Evolutionary conservation across 2,888 invertebrate genomes (phyloP).

Genomic region (Drosophila melanocephala): DNA sequence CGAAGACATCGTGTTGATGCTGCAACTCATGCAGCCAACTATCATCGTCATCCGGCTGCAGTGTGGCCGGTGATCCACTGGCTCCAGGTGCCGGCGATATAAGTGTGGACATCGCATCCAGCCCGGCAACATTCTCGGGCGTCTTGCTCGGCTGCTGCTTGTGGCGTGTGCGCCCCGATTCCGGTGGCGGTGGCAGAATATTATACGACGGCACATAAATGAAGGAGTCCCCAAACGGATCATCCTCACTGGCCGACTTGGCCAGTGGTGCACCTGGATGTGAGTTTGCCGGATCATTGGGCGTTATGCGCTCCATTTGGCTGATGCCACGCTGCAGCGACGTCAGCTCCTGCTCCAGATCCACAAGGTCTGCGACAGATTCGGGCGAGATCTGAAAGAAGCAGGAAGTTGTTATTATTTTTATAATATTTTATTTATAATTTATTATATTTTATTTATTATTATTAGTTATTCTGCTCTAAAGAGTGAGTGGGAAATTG

Average conservation of each 20-base stretch:
- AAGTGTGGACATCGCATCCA: constrained; percentile 66
- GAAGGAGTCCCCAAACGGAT: constrained; percentile 92
- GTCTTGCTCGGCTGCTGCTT: constrained; percentile 81
- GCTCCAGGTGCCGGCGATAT: constrained; percentile 56
- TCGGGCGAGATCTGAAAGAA: constrained; percentile 85
- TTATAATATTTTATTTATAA: neutral
- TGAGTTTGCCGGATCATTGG: constrained; percentile 89
- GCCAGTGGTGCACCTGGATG: constrained; percentile 42
- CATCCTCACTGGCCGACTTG: constrained; percentile 86
- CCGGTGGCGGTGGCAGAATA: constrained; percentile 84
- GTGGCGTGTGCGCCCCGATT: constrained; percentile 84
- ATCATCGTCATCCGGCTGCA: constrained; percentile 78
- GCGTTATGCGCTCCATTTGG: constrained; percentile 94
- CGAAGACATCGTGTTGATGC: constrained; percentile 83
- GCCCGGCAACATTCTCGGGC: constrained; percentile 57
- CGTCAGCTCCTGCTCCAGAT: constrained; percentile 94
- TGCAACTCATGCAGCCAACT: constrained; percentile 83
- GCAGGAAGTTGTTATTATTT: neutral
- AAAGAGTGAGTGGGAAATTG: no score
- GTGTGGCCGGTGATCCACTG: constrained; percentile 58
- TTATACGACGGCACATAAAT: constrained; percentile 86
- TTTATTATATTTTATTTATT: neutral
- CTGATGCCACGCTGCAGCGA: constrained; percentile 94
- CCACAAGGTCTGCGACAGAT: constrained; percentile 93
- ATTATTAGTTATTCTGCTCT: neutral